A percentile compares a stretch with the other conserved stretches of the same genome.
phyloP scores from a whole-genome alignment of 2,888 invertebrate genomes.

The Hydroisotoma schaefferi region DNA sequence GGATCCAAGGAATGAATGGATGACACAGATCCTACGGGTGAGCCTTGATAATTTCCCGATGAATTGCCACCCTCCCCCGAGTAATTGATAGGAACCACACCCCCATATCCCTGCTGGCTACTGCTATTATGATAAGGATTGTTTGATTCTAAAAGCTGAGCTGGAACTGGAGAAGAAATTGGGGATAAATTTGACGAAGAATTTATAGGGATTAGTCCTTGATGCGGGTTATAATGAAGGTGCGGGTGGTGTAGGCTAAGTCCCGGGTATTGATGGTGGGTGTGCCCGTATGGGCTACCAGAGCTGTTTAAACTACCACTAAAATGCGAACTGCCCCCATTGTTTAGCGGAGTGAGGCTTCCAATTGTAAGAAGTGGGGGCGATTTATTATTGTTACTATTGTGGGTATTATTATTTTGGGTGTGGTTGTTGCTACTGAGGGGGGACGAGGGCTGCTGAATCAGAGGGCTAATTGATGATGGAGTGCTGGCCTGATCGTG shows the following conservation, averaged over 20 bases:
- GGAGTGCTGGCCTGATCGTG: conserved; percentile 25
- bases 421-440: conserved; percentile 26
- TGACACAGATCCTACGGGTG: conserved; percentile 2
- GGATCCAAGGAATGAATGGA: conserved; percentile 1
- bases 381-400: conserved; percentile 21
- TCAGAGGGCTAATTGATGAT: conserved; percentile 14
- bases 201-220: neutral
- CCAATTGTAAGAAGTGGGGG: conserved; percentile 1
- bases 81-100: neutral
- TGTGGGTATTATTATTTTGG: conserved; percentile 18
- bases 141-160: neutral
- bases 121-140: neutral
- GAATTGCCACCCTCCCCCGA: neutral
- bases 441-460: conserved; percentile 11
- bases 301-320: conserved; percentile 9
- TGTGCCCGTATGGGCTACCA: conserved; percentile 16
- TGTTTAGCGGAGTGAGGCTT: conserved; percentile 12
- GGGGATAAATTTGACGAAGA: neutral
- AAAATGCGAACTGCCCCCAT: neutral
- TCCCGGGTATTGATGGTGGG: conserved; percentile 12
- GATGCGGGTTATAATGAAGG: neutral
- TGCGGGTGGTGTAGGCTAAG: neutral
- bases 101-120: neutral
- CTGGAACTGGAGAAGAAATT: neutral
- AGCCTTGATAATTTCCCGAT: neutral